A percentile compares a stretch with the other conserved stretches of the same genome.
Evolutionary conservation across 1,140 invertebrate genomes (phyloP).

Genomic region (Tigriopus japonicus): DNA sequence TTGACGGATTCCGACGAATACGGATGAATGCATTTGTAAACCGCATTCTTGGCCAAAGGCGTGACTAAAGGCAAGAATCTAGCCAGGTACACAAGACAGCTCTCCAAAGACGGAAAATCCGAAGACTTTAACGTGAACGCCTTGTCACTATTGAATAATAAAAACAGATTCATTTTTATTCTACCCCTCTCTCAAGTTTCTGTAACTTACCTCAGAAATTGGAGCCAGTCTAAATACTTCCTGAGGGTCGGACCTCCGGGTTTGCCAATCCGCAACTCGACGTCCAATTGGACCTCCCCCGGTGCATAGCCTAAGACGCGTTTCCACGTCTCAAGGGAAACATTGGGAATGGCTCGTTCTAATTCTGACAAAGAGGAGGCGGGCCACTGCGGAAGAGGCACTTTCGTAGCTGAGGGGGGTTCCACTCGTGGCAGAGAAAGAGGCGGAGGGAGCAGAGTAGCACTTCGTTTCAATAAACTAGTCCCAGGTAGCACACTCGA

Average conservation of each 20-base stretch:
- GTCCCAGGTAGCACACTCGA: neutral
- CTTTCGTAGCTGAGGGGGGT: no score
- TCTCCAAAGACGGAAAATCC: slow-evolving; percentile 1
- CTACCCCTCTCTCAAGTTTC: neutral
- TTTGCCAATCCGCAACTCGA: neutral
- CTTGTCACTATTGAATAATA: neutral
- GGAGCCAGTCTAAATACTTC: neutral
- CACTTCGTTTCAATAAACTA: neutral
- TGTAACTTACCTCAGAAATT: neutral
- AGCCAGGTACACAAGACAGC: neutral
- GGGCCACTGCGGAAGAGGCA: neutral
- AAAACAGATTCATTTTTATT: neutral
- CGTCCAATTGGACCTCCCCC: neutral
- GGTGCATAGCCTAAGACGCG: neutral
- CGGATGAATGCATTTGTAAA: neutral
- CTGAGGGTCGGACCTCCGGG: neutral
- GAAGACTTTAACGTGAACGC: neutral
- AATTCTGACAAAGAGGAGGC: neutral
- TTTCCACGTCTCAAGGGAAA: slow-evolving; percentile 6
- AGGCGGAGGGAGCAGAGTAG: no score
- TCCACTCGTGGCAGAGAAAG: no score
- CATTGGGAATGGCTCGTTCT: neutral
- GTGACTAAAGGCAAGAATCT: neutral
- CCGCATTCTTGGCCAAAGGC: neutral
- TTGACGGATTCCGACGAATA: neutral